A percentile compares a stretch with the other conserved stretches of the same genome.
Evolutionary conservation across 2,113 vertebrate species (phyloP).

Genomic region (Castor canadensis): DNA sequence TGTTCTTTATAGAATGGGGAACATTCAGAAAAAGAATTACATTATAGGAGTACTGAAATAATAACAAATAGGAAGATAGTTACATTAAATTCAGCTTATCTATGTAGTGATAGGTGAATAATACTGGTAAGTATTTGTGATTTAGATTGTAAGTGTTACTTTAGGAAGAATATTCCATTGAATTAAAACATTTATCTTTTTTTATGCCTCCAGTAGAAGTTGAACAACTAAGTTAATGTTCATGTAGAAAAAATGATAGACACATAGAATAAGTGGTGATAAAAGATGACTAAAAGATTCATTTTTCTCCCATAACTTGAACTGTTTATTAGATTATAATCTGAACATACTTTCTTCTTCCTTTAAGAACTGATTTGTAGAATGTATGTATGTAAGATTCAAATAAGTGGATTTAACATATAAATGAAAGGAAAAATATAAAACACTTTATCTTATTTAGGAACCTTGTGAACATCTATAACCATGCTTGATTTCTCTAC

Average conservation of each 20-base stretch:
- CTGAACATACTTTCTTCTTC: background rate
- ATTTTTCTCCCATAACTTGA: rapidly evolving
- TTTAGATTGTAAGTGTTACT: background rate
- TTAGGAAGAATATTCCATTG: background rate
- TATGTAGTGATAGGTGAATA: background rate
- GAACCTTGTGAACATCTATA: rapidly evolving
- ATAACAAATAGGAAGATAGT: background rate
- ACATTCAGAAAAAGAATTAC: background rate
- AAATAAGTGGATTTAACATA: background rate
- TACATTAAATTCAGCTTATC: background rate
- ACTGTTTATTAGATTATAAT: background rate
- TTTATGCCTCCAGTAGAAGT: background rate
- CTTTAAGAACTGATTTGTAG: background rate
- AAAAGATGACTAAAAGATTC: background rate
- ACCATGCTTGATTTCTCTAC: background rate
- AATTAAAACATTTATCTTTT: background rate
- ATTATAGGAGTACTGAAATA: background rate
- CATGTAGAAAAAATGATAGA: background rate
- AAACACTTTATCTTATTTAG: background rate
- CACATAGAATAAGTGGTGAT: rapidly evolving
- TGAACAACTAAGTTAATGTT: background rate
- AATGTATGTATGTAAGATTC: background rate
- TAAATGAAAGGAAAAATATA: background rate
- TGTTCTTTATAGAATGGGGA: background rate
- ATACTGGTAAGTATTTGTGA: no score